phyloP scores from a whole-genome alignment of 2,797 vertebrate species.

The Melanitta fusca region DNA sequence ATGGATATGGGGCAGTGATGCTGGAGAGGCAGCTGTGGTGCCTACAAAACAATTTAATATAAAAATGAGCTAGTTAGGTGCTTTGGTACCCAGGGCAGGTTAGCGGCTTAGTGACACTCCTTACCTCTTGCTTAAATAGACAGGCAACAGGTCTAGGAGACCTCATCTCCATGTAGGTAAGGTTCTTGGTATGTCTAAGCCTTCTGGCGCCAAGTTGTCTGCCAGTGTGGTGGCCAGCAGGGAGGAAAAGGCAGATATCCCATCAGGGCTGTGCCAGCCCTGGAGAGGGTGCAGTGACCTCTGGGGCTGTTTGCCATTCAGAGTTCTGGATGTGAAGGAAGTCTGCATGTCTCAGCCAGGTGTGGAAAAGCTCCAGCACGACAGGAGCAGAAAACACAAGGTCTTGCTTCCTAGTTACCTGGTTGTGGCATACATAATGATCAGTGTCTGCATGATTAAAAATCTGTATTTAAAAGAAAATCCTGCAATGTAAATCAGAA shows the following conservation, averaged over 20 bases:
- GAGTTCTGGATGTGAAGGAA: fast-evolving
- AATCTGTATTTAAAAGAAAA: not conserved
- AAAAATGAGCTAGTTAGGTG: not conserved
- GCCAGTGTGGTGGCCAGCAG: not conserved
- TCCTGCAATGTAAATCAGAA: not conserved
- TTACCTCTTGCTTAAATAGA: not conserved
- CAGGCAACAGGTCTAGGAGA: not conserved
- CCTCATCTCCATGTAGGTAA: not conserved
- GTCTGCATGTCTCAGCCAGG: fast-evolving
- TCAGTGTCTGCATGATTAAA: not conserved
- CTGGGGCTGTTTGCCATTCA: not conserved
- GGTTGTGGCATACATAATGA: not conserved
- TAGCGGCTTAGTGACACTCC: not conserved
- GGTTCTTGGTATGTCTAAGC: not conserved
- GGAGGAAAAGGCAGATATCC: not conserved
- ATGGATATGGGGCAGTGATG: not conserved
- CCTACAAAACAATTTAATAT: not conserved
- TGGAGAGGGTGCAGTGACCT: not conserved
- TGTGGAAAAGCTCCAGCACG: not conserved
- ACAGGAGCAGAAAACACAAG: not conserved
- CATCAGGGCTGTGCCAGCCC: fast-evolving
- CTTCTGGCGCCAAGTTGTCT: not conserved
- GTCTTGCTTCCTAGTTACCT: not conserved
- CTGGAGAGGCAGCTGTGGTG: not conserved
- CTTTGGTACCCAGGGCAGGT: not conserved